phyloP scores from a whole-genome alignment of 2,113 vertebrate species.

The Indicator maculatus region DNA sequence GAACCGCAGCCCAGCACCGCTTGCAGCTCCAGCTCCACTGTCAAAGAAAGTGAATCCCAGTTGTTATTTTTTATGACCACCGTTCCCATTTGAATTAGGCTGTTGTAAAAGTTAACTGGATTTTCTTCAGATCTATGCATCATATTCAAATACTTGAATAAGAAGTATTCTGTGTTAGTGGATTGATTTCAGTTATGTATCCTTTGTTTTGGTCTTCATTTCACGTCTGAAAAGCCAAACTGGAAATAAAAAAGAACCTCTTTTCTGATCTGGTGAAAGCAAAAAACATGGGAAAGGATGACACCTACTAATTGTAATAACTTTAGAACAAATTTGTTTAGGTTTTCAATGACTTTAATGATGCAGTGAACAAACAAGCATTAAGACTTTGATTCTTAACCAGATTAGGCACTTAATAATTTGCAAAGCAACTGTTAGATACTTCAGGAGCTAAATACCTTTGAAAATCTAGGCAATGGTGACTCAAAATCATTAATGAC shows the following conservation, averaged over 20 bases:
- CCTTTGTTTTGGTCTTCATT: neutral
- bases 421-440: neutral
- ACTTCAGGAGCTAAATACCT: neutral
- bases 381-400: neutral
- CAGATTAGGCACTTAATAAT: neutral
- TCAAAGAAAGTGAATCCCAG: neutral
- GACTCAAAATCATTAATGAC: slow-evolving; percentile 6
- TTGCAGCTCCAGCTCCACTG: neutral
- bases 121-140: neutral
- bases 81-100: neutral
- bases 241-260: neutral
- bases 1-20: neutral
- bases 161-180: neutral
- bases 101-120: neutral
- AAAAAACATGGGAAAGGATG: neutral
- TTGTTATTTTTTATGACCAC: neutral
- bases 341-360: slow-evolving; percentile 15
- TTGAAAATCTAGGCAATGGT: neutral
- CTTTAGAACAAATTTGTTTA: neutral
- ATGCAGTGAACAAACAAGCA: neutral
- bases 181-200: neutral
- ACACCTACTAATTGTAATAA: neutral
- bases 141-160: neutral
- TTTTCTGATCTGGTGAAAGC: neutral
- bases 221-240: neutral